Conservation (phyloP, 2,797 vertebrate genomes). For the Tenualosa thibaudeaui region DNA sequence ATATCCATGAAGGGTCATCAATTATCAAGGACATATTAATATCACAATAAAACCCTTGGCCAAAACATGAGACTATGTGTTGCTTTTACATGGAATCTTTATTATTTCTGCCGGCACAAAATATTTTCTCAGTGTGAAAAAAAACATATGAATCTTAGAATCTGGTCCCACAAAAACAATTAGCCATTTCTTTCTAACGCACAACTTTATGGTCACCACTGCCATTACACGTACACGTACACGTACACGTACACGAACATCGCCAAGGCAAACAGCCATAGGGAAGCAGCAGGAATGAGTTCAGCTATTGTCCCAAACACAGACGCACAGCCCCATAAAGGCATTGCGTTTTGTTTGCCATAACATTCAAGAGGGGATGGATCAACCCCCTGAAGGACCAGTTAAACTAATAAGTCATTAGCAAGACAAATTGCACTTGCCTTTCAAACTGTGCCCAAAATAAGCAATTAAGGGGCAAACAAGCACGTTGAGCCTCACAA, state of each 20-base stretch:
- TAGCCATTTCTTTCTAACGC: background rate
- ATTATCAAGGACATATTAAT: conserved; percentile 2
- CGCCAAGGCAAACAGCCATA: background rate
- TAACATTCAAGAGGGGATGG: conserved; percentile 43
- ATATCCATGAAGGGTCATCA: conserved; percentile 28
- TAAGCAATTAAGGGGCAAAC: conserved; percentile 61
- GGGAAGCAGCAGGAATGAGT: conserved; percentile 26
- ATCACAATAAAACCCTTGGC: background rate
- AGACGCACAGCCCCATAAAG: conserved; percentile 57
- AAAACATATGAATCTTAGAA: background rate
- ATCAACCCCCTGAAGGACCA: conserved; percentile 46
- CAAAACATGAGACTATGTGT: background rate
- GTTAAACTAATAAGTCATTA: conserved; percentile 62
- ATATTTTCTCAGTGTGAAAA: background rate
- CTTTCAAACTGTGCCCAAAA: conserved; percentile 61
- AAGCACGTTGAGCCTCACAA: conserved; percentile 48
- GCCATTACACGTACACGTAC: background rate
- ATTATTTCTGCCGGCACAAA: background rate
- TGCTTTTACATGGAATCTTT: background rate
- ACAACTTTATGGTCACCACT: conserved; percentile 15
- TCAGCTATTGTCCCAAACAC: conserved; percentile 48
- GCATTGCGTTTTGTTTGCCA: conserved; percentile 53
- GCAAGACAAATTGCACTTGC: conserved; percentile 59
- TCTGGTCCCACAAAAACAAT: background rate
- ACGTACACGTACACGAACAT: no score